Percentiles rank a stretch among this genome's conserved stretches.
Evolutionary conservation across 2,888 invertebrate genomes (phyloP).

Genomic region (Arge pagana): DNA sequence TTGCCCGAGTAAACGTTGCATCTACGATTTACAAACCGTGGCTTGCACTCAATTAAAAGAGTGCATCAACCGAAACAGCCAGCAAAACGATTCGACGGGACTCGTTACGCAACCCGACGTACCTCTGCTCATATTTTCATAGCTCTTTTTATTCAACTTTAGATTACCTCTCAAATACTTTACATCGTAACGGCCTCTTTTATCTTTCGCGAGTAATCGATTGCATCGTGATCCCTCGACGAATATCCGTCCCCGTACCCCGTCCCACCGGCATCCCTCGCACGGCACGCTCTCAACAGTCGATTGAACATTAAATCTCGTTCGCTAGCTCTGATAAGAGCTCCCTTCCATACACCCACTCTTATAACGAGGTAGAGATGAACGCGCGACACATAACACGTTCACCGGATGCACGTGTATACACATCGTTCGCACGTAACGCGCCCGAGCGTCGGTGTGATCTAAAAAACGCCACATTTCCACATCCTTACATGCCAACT

Average conservation of each 20-base stretch:
- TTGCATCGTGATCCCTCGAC: constrained; percentile 13
- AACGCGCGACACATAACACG: too few relatives aligned
- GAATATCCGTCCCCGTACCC: constrained; percentile 10
- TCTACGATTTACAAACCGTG: constrained; percentile 11
- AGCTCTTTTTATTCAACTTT: neutral
- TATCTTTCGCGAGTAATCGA: neutral
- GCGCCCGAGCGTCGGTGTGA: too few relatives aligned
- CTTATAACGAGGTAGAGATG: too few relatives aligned
- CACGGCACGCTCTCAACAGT: constrained; percentile 32
- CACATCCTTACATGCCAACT: too few relatives aligned
- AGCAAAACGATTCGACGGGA: constrained; percentile 18
- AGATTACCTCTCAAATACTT: constrained; percentile 3
- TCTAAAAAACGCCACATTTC: too few relatives aligned
- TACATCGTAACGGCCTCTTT: neutral
- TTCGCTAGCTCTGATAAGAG: constrained; percentile 46
- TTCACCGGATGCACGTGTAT: too few relatives aligned
- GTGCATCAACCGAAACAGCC: constrained; percentile 16
- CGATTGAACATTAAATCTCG: constrained; percentile 52
- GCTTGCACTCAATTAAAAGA: constrained; percentile 13
- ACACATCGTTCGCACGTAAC: too few relatives aligned
- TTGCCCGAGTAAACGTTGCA: constrained; percentile 10
- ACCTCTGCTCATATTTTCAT: neutral
- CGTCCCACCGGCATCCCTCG: constrained; percentile 20
- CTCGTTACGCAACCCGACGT: constrained; percentile 8
- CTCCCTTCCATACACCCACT: constrained; percentile 21